phyloP scores from a whole-genome alignment of 2,113 vertebrate genomes.

The Phalacrocorax aristotelis region DNA sequence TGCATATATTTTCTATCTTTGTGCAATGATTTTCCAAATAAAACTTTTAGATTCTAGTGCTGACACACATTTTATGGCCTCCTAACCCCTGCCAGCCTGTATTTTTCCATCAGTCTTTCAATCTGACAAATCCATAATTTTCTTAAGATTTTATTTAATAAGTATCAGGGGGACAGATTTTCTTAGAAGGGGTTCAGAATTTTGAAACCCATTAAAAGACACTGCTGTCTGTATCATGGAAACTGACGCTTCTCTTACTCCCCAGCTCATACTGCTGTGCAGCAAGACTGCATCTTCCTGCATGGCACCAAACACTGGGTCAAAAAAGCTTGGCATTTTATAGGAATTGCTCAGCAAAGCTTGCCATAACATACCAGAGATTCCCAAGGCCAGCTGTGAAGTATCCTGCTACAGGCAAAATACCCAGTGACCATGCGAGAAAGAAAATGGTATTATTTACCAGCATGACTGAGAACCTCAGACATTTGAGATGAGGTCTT shows the following conservation, averaged over 20 bases:
- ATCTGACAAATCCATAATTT: background rate
- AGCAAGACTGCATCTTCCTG: background rate
- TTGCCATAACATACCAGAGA: background rate
- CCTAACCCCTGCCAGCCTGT: background rate
- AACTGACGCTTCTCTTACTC: background rate
- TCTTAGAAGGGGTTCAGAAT: background rate
- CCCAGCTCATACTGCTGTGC: background rate
- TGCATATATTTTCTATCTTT: background rate
- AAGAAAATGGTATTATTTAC: background rate
- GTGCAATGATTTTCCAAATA: background rate
- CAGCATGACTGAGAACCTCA: background rate
- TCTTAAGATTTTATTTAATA: background rate
- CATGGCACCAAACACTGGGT: background rate
- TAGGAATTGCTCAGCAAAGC: background rate
- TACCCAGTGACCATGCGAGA: background rate
- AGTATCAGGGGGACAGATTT: background rate
- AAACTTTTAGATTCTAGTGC: background rate
- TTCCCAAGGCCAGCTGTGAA: background rate
- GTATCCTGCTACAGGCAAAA: background rate
- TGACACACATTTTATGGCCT: background rate
- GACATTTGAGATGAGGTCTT: background rate
- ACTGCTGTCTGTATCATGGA: accelerated
- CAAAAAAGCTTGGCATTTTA: background rate
- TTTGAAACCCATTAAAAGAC: background rate
- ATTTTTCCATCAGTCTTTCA: background rate